Evolutionary conservation across 2,113 vertebrate species (phyloP).

Genomic region (Oriolus oriolus): DNA sequence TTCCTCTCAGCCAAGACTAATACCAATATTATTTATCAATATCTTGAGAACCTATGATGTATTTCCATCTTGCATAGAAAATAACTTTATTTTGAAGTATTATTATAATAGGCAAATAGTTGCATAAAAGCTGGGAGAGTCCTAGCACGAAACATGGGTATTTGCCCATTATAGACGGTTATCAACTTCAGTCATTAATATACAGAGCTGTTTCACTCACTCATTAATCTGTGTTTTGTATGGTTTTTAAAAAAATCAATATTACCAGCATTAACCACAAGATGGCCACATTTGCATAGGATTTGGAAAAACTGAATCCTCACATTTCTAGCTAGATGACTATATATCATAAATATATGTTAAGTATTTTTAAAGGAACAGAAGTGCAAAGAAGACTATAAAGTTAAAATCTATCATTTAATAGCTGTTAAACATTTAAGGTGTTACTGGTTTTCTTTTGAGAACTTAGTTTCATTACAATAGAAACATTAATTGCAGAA

Average conservation of each 20-base stretch:
- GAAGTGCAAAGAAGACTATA: not conserved
- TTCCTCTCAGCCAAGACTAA: not conserved
- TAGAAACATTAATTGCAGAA: not conserved
- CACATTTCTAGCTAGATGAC: not conserved
- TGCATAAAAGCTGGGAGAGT: not conserved
- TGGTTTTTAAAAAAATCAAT: not conserved
- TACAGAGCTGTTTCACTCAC: not conserved
- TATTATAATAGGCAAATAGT: not conserved
- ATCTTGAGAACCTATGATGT: not conserved
- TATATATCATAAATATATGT: not conserved
- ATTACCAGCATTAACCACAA: slow-evolving; percentile 65
- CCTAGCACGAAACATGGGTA: not conserved
- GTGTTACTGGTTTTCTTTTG: not conserved
- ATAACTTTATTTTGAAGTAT: not conserved
- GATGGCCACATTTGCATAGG: slow-evolving; percentile 68
- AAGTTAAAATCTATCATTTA: not conserved
- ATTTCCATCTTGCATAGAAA: not conserved
- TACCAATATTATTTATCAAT: not conserved
- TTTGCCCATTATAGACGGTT: not conserved
- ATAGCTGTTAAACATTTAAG: not conserved
- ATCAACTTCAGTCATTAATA: not conserved
- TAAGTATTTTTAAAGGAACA: not conserved
- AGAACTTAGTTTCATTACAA: not conserved
- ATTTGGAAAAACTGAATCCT: not conserved
- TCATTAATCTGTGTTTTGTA: not conserved